A percentile compares a stretch with the other conserved stretches of the same genome.
phyloP scores from a whole-genome alignment of 2,113 vertebrate species.

The Melanostigma gelatinosum region DNA sequence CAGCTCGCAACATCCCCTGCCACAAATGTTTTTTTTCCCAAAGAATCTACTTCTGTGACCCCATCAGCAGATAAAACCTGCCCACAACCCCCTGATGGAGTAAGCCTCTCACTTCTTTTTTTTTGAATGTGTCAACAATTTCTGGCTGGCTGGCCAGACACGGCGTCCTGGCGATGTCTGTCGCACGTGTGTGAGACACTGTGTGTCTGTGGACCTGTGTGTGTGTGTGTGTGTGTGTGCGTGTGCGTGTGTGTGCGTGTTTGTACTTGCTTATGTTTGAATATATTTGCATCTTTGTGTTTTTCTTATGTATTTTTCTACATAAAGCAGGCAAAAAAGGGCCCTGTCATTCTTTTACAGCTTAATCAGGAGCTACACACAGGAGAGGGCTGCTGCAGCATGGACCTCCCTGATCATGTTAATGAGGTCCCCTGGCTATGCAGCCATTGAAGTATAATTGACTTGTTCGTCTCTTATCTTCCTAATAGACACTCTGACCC shows the following conservation, averaged over 20 bases:
- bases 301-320: constrained; percentile 58
- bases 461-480: constrained; percentile 98
- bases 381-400: constrained; percentile 87
- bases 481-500: constrained; percentile 98
- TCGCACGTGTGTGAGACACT: constrained; percentile 14
- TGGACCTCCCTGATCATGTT: constrained; percentile 95
- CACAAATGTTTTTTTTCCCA: constrained; percentile 88
- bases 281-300: constrained; percentile 63
- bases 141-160: constrained; percentile 88
- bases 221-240: not conserved
- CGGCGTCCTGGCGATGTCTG: constrained; percentile 78
- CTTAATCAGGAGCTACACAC: constrained; percentile 93
- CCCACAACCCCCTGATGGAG: constrained; percentile 79
- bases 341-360: constrained; percentile 93
- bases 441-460: constrained; percentile 99
- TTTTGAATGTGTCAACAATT: constrained; percentile 88
- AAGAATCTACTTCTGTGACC: constrained; percentile 86
- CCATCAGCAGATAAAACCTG: constrained; percentile 87
- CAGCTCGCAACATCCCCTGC: constrained; percentile 84
- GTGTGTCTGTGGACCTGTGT: constrained; percentile 18
- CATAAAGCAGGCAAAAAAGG: constrained; percentile 75
- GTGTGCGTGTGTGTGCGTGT: not conserved
- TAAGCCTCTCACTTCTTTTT: constrained; percentile 85
- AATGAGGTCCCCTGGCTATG: constrained; percentile 99
- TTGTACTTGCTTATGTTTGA: constrained; percentile 51